Evolutionary conservation across 2,113 vertebrate genomes (phyloP).

Genomic region (Hydrochoerus hydrochaeris): DNA sequence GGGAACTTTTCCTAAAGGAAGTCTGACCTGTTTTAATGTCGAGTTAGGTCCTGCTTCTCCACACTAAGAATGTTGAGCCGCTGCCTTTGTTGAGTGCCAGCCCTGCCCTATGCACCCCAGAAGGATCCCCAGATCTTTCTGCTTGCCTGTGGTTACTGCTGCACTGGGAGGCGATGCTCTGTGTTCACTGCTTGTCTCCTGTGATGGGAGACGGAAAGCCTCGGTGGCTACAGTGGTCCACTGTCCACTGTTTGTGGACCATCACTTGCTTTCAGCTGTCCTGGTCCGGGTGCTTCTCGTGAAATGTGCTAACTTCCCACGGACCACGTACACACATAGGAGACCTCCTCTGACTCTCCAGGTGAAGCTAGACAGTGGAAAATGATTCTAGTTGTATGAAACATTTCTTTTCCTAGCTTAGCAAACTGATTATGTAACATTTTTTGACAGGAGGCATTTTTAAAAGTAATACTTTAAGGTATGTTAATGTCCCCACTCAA

Average conservation of each 20-base stretch:
- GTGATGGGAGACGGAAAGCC: background rate
- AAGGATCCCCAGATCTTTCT: background rate
- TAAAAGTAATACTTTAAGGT: slow-evolving; percentile 48
- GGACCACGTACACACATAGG: background rate
- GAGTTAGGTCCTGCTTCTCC: slow-evolving; percentile 13
- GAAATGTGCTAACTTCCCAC: slow-evolving; percentile 1
- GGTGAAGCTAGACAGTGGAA: slow-evolving; percentile 1
- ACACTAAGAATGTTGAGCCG: background rate
- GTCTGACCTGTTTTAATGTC: slow-evolving; percentile 5
- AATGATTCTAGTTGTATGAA: slow-evolving; percentile 48
- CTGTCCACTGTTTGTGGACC: background rate
- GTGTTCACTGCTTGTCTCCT: background rate
- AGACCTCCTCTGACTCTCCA: background rate
- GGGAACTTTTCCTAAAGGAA: background rate
- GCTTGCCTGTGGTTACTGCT: background rate
- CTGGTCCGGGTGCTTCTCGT: background rate
- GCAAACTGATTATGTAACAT: slow-evolving; percentile 50
- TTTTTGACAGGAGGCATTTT: slow-evolving; percentile 65
- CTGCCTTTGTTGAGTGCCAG: background rate
- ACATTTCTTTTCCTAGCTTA: slow-evolving; percentile 52
- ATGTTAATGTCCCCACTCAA: slow-evolving; percentile 63
- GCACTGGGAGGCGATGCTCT: background rate
- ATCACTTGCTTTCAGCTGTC: background rate
- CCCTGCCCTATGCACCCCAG: background rate
- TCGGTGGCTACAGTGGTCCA: background rate